Evolutionary conservation across 2,113 vertebrate species (phyloP).

Genomic region (Melanerpes formicivorus): DNA sequence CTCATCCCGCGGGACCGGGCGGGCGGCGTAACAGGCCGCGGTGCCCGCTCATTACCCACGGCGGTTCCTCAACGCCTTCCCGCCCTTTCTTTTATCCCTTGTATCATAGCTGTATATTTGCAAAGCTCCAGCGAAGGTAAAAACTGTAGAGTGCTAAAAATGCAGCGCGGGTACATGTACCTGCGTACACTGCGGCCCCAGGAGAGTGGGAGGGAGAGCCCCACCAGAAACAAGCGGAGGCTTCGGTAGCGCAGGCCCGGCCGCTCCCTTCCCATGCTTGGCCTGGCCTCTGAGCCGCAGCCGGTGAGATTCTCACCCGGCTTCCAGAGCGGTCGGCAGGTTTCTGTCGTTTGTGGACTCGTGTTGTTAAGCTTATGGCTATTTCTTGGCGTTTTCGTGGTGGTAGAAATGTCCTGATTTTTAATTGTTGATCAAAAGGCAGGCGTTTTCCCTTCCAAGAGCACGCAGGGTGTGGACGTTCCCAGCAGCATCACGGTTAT

Average conservation of each 20-base stretch:
- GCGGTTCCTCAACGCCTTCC: not conserved
- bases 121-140: not conserved
- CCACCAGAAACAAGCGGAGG: no score
- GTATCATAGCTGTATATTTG: not conserved
- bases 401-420: no score
- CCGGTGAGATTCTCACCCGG: not conserved
- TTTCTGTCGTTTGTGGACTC: no score
- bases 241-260: no score
- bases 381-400: not conserved
- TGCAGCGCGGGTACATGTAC: accelerated
- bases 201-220: not conserved
- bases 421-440: no score
- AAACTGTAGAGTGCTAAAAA: not conserved
- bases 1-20: not conserved
- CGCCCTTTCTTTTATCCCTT: no score
- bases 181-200: not conserved
- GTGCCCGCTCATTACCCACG: not conserved
- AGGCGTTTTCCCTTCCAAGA: not conserved
- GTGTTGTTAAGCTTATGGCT: accelerated
- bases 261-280: no score
- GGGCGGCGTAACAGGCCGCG: not conserved
- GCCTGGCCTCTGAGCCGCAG: not conserved
- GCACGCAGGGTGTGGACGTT: not conserved
- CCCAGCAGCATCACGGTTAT: not conserved
- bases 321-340: accelerated